Base-by-base conservation (phyloP, 2,888 invertebrate genomes). In the Schizaphis graminum region DNA sequence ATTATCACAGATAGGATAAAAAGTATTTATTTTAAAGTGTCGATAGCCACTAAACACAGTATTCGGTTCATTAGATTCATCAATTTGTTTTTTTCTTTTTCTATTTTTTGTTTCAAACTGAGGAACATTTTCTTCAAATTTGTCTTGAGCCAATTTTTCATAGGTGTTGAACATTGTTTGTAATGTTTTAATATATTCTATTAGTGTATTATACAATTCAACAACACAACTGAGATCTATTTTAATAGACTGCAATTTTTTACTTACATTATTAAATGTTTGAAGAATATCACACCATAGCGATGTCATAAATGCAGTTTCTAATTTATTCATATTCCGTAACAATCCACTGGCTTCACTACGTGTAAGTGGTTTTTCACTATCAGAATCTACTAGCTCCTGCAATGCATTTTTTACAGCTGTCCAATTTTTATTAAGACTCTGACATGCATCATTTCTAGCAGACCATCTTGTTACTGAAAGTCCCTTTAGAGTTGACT, bases 381-480 rank as follows among this genome's bases (percentile, higher is more conserved):
- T 47, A 57, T 67, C 47, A 77, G 77, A 49, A 67, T 91, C 84
- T 49, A 84, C 84, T 35, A 91, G 47, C 77, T 77, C 56, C 26
- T 53, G n/a, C 61, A 47, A 84, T n/a, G 49, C 49, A 77, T 91
- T 53, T 49, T 26, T 84, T 67, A 91, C 91, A 67, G 57, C 47
- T n/a, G 8, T 61, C 91, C 77, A 91, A 44, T 47, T 56, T 53
- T 91, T 91, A 56, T 91, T 85, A 67, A 92, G 41, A 28, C 92
- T 92, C 41, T 85, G 56, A 57, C 95, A 95, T 24, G 77, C 53
- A 91, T 61, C 85, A 94, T 91, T 47, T 56, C 67, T 90, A n/a
- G 56, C 94, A 44, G 91, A 94, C 90, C 91, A 94, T 61, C 57
- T 61, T 41, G 84, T 94, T 56, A 86, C 47, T 28, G 91, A 91